A percentile compares a stretch with the other conserved stretches of the same genome.
Evolutionary conservation across 1,140 invertebrate genomes (phyloP).

Genomic region (Spodoptera frugiperda): DNA sequence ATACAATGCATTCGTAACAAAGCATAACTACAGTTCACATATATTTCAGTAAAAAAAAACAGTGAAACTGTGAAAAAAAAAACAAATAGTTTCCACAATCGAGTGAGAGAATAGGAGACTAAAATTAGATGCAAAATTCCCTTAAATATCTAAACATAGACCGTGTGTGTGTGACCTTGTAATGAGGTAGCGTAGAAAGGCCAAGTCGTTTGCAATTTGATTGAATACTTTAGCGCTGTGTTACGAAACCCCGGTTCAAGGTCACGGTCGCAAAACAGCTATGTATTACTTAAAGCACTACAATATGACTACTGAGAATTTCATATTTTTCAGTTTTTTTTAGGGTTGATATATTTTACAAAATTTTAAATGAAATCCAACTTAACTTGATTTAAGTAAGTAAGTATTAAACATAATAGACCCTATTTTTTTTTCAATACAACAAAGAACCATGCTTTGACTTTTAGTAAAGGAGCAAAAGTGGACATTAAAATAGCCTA

Average conservation of each 20-base stretch:
- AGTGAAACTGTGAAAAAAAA: background rate
- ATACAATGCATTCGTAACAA: too few species aligned
- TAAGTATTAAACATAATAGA: too few species aligned
- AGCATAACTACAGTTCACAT: too few species aligned
- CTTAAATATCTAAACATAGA: conserved; percentile 2
- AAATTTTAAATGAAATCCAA: too few species aligned
- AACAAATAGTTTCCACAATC: background rate
- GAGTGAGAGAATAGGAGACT: background rate
- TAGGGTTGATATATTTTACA: too few species aligned
- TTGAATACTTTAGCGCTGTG: conserved; percentile 27
- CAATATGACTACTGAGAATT: background rate
- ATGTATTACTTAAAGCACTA: background rate
- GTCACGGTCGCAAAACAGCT: conserved; percentile 26
- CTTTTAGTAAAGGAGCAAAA: too few species aligned
- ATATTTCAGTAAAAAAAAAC: background rate
- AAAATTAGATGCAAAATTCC: conserved; percentile 6
- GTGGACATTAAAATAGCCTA: too few species aligned
- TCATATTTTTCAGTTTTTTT: too few species aligned
- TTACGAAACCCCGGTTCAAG: conserved; percentile 33
- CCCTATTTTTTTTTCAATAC: too few species aligned
- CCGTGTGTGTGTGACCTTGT: conserved; percentile 22
- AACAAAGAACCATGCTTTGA: too few species aligned
- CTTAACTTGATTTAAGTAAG: too few species aligned
- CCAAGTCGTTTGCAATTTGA: conserved; percentile 42
- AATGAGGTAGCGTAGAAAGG: conserved; percentile 16